These are phyloP conservation scores for Aphyosemion australe DNA, from an alignment of 2,113 vertebrate species.

Conservation along the genomic window DNA sequence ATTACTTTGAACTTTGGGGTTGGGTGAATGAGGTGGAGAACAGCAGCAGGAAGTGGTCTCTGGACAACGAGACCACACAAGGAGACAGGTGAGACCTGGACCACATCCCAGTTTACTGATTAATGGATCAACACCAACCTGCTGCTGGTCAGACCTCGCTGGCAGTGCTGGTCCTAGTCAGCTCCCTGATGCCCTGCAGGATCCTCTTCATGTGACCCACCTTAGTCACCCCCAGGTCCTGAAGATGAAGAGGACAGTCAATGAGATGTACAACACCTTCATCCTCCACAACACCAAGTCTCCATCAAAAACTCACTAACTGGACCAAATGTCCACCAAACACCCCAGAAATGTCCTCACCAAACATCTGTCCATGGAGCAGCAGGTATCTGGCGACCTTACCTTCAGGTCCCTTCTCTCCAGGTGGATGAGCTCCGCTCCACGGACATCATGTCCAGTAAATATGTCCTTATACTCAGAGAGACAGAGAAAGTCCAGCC, in stretches of 20 bases:
- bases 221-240: slow-evolving; percentile 97
- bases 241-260: neutral
- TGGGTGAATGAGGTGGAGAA: slow-evolving; percentile 6
- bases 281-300: too few relatives aligned
- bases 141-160: slow-evolving; percentile 82
- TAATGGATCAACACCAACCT: slow-evolving; percentile 13
- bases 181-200: slow-evolving; percentile 92
- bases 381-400: slow-evolving; percentile 25
- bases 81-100: too few relatives aligned
- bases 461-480: slow-evolving; percentile 98
- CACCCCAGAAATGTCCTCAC: too few relatives aligned
- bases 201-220: slow-evolving; percentile 98
- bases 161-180: slow-evolving; percentile 86
- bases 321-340: too few relatives aligned
- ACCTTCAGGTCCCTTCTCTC: slow-evolving; percentile 99
- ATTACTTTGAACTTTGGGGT: slow-evolving; percentile 2
- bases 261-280: neutral
- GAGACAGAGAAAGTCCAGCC: slow-evolving; percentile 96
- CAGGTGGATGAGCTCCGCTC: slow-evolving; percentile 94
- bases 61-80: slow-evolving; percentile 7
- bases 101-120: neutral
- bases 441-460: slow-evolving; percentile 92
- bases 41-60: slow-evolving; percentile 56
- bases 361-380: too few relatives aligned
- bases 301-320: too few relatives aligned